Evolutionary conservation across 2,888 invertebrate species (phyloP).

Genomic region (Cabera pusaria): DNA sequence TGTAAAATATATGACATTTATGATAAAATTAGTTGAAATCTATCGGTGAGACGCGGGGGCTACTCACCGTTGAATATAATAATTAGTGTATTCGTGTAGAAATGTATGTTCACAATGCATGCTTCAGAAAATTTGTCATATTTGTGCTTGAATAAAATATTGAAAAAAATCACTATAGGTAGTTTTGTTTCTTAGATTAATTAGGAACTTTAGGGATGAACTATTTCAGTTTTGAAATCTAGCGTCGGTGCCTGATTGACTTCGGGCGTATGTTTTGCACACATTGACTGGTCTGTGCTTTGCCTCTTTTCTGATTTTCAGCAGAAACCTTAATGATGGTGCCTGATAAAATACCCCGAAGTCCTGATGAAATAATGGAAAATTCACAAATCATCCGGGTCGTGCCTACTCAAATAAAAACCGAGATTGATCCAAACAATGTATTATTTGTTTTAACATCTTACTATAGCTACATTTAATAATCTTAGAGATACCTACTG

Average conservation of each 20-base stretch:
- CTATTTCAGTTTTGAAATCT: slow-evolving; percentile 27
- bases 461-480: too few species aligned
- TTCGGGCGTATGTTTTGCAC: slow-evolving; percentile 64
- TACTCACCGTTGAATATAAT: slow-evolving; percentile 14
- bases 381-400: too few species aligned
- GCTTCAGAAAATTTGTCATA: slow-evolving; percentile 74
- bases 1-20: slow-evolving; percentile 45
- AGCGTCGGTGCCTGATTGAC: slow-evolving; percentile 28
- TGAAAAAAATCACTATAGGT: slow-evolving; percentile 47
- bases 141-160: slow-evolving; percentile 76
- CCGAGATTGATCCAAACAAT: too few species aligned
- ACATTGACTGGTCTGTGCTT: slow-evolving; percentile 65
- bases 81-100: slow-evolving; percentile 47
- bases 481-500: too few species aligned
- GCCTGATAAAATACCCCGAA: not conserved
- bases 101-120: slow-evolving; percentile 65
- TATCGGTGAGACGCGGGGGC: slow-evolving; percentile 21
- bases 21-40: slow-evolving; percentile 12
- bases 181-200: slow-evolving; percentile 40
- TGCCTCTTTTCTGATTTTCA: slow-evolving; percentile 64
- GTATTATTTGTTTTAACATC: too few species aligned
- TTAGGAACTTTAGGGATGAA: slow-evolving; percentile 24
- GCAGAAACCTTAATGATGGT: slow-evolving; percentile 37
- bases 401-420: too few species aligned
- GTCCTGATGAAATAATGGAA: slow-evolving; percentile 5